These are phyloP conservation scores for Drosophila willistoni DNA, from an alignment of 1,140 invertebrate genomes.

Conservation along the genomic window DNA sequence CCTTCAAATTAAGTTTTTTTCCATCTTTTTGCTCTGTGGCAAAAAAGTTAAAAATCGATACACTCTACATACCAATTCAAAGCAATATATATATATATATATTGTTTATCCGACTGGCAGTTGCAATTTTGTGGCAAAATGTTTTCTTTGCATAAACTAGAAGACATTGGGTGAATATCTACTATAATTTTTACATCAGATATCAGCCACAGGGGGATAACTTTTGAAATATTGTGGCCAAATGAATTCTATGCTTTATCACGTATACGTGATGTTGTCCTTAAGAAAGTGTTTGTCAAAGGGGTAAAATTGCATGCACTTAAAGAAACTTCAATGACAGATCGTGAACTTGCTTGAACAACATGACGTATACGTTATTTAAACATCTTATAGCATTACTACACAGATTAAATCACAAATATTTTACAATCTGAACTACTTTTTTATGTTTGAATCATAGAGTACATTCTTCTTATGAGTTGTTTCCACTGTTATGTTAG, in stretches of 20 bases:
- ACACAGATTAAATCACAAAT: no score
- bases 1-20: slow-evolving; percentile 5
- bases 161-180: neutral
- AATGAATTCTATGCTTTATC: neutral
- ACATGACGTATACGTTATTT: neutral
- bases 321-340: no score
- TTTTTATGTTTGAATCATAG: no score
- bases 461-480: no score
- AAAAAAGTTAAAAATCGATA: slow-evolving; percentile 2
- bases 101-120: no score
- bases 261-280: neutral
- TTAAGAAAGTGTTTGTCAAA: neutral
- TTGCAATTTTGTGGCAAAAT: neutral
- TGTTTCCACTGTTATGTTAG: no score
- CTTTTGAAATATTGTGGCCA: neutral
- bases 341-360: neutral
- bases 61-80: neutral
- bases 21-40: neutral
- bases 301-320: neutral
- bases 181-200: neutral
- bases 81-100: no score
- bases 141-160: neutral
- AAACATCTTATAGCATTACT: neutral
- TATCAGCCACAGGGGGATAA: neutral
- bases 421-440: no score